These are phyloP conservation scores for Euwallacea similis DNA, from an alignment of 1,140 invertebrate genomes.

Conservation along the genomic window DNA sequence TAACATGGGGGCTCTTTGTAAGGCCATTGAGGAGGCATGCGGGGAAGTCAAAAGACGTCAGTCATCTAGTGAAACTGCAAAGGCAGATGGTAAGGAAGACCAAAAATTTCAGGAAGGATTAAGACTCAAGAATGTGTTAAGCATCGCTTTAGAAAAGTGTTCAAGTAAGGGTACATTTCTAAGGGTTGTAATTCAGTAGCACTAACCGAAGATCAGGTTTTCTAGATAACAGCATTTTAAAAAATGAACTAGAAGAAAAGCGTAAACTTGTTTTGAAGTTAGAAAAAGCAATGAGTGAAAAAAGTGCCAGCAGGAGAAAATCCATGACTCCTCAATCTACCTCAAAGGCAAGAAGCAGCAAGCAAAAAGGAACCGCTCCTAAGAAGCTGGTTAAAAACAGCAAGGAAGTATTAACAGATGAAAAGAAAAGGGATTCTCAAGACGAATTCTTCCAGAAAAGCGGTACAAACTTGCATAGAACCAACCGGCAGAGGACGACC, in stretches of 20 bases:
- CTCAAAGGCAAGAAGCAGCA: not conserved
- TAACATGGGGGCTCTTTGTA: no score
- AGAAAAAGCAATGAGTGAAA: constrained; percentile 16
- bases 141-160: not conserved
- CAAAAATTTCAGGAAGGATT: not conserved
- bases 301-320: not conserved
- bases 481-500: not conserved
- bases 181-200: not conserved
- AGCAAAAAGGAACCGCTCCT: not conserved
- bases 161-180: constrained; percentile 1
- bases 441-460: constrained; percentile 33
- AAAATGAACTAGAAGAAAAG: constrained; percentile 16
- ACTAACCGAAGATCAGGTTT: not conserved
- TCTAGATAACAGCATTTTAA: no score
- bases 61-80: not conserved
- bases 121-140: not conserved
- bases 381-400: not conserved
- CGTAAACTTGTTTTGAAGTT: constrained; percentile 30
- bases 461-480: constrained; percentile 32
- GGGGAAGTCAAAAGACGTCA: no score
- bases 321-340: not conserved
- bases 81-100: not conserved
- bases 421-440: constrained; percentile 18
- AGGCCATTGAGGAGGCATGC: no score
- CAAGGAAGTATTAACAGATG: constrained; percentile 1